Evolutionary conservation across 2,888 invertebrate species (phyloP).

Genomic region (Strigamia crassipes): DNA sequence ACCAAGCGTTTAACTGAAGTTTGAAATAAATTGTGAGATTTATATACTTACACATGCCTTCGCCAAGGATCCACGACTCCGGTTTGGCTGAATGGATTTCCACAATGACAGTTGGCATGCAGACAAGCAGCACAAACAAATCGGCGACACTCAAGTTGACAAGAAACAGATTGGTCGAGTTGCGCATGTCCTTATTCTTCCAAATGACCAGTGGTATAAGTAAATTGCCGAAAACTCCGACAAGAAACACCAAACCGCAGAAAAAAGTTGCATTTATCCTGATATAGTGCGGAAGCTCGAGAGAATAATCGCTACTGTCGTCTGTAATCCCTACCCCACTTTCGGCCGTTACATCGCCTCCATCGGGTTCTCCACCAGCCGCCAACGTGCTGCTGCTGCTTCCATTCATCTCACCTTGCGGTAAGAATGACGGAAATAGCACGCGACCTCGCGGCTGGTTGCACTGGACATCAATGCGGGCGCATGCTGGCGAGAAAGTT

Average conservation of each 20-base stretch:
- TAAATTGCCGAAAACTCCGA: constrained; percentile 89
- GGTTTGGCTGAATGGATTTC: constrained; percentile 84
- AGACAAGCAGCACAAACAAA: constrained; percentile 84
- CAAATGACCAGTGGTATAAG: constrained; percentile 92
- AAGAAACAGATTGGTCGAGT: constrained; percentile 92
- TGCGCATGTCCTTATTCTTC: constrained; percentile 90
- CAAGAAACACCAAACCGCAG: constrained; percentile 83
- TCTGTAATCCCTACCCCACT: not conserved
- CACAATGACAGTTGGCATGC: constrained; percentile 91
- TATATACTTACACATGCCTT: constrained; percentile 84
- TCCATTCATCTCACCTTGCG: constrained; percentile 36
- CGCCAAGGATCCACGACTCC: constrained; percentile 90
- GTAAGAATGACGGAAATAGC: not conserved
- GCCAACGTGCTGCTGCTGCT: constrained; percentile 24
- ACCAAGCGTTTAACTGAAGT: not conserved
- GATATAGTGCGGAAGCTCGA: constrained; percentile 78
- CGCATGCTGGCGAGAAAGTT: not conserved
- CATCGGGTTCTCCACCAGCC: not conserved
- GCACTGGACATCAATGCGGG: not conserved
- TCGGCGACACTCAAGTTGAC: constrained; percentile 93
- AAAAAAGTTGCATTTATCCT: constrained; percentile 84
- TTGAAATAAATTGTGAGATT: too few relatives aligned
- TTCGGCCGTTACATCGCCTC: not conserved
- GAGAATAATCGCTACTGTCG: not conserved
- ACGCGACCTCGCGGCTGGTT: not conserved